Evolutionary conservation across 2,888 invertebrate species (phyloP), one percentile per base, ranked within the genome.

Genomic region (Agrochola macilenta): DNA sequence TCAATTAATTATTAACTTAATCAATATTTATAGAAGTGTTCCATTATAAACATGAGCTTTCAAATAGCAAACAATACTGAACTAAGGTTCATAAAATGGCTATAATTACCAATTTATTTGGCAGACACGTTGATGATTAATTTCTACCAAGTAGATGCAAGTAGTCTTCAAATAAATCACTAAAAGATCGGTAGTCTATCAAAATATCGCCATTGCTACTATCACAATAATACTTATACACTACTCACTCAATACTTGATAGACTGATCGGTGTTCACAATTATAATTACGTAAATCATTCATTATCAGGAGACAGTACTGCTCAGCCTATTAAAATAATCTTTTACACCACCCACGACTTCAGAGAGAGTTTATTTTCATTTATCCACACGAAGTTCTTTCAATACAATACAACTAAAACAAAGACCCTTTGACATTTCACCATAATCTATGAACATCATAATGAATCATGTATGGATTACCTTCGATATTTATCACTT

Each of bases 401-500:
- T 20, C 49, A 39, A 76, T 71, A 61, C 14, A 63, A 54, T 14
- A n/a, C 14, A 7, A 49, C 30, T 14, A 60, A 30, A 35, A 23
- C 35, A 49, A 72, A 77, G 30, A 35, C 14, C 26, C 5, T 57
- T 58, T 60, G 46, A 71, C 61, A 74, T 72, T 61, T 61, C 20
- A 69, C 2, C 30, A 63, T 14, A n/a, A 5, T 43, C 69, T 54
- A 23, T 57, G 4, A 61, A 39, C 57, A 81, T 49, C n/a, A 8
- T 20, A 11, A 66, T 64, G 3, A 60, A 72, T 82, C 26, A 78
- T 49, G 30, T 64, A 60, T 60, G 14, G 20, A 60, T 68, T 69
- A 63, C 54, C 54, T 74, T 60, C n/a, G 63, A 71, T 71, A 60
- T n/a, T 69, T 69, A 82, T 63, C 69, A 70, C 58, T 63, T 17